Evolutionary conservation across 2,113 vertebrate species (phyloP), one percentile per base, ranked within the genome.

Genomic region (Thalassoma bifasciatum): DNA sequence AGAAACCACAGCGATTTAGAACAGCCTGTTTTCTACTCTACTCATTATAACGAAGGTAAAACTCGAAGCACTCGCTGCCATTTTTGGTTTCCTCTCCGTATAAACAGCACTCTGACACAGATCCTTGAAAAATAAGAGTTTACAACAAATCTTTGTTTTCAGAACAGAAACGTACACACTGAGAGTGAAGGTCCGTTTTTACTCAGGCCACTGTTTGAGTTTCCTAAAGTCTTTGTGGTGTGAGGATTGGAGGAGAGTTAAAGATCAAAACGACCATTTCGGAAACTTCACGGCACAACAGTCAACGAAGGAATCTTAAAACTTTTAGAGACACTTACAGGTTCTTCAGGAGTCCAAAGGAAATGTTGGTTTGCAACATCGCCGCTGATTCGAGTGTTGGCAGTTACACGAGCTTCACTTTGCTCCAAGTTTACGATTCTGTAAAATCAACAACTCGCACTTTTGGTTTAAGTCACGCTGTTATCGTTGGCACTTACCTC

Each of bases 401-500:
- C 66, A 54, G 71, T 57, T 67, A 11, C 9, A 46, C 47, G 62
- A 30, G 42, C 51, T 65, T 71, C 21, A 30, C 64, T 63, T 70
- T 6, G 17, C 44, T 46, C 44, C 11, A 23, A 30, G 66, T 67
- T 52, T 14, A 17, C 19, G 3, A 26, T 11, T 2, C 2, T 52
- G 30, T 36, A 38, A 56, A 52, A 80, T 57, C 65, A 81, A 64
- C 75, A 0, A 10, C 26, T 0, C 47, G n/a, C 42, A 17, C 1
- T 36, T 66, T 52, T 22, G 67, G 19, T 73, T 82, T 92, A 94
- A 65, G 92, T 91, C 70, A 93, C 84, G 24, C 91, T 92, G 22
- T 86, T 89, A 8, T 93, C 92, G 4, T 88, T 84, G 21, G 85
- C 87, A 53, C 86, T 13, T 51, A 91, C 89, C 67, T 94, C 91